Conservation (phyloP, 2,113 vertebrate genomes). For the Orcinus orca region DNA sequence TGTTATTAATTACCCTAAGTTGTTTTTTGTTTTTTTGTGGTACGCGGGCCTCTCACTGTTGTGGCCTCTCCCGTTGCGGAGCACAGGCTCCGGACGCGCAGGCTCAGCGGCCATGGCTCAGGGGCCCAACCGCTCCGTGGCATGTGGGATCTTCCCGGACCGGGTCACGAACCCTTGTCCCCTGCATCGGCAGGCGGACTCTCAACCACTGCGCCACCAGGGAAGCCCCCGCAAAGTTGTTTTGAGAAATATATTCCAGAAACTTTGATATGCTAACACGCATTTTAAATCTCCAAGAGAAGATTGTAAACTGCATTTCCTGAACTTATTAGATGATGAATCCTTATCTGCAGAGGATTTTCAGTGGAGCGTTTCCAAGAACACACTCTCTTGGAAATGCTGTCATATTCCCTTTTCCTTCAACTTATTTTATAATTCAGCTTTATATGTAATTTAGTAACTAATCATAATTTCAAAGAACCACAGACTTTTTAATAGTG, state of each 20-base stretch:
- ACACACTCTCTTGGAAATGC: background rate
- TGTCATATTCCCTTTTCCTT: background rate
- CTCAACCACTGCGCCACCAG: too few relatives aligned
- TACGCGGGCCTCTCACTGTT: too few relatives aligned
- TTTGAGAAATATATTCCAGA: conserved; percentile 21
- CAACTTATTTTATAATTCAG: conserved; percentile 27
- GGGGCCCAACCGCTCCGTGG: too few relatives aligned
- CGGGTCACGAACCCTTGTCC: too few relatives aligned
- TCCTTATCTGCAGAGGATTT: background rate
- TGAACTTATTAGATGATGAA: background rate
- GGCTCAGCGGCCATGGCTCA: too few relatives aligned
- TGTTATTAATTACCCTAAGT: background rate
- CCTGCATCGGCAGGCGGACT: too few relatives aligned
- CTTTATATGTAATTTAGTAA: background rate
- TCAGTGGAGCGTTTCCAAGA: background rate
- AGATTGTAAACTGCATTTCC: background rate
- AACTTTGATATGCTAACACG: background rate
- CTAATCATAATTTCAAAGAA: conserved; percentile 38
- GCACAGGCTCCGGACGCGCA: too few relatives aligned
- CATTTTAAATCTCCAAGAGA: background rate
- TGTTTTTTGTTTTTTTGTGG: background rate
- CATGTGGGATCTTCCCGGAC: too few relatives aligned
- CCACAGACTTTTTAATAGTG: background rate
- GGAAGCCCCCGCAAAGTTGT: background rate
- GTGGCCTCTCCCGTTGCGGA: too few relatives aligned